Evolutionary conservation across 2,113 vertebrate species (phyloP).

Genomic region (Gorilla gorilla): DNA sequence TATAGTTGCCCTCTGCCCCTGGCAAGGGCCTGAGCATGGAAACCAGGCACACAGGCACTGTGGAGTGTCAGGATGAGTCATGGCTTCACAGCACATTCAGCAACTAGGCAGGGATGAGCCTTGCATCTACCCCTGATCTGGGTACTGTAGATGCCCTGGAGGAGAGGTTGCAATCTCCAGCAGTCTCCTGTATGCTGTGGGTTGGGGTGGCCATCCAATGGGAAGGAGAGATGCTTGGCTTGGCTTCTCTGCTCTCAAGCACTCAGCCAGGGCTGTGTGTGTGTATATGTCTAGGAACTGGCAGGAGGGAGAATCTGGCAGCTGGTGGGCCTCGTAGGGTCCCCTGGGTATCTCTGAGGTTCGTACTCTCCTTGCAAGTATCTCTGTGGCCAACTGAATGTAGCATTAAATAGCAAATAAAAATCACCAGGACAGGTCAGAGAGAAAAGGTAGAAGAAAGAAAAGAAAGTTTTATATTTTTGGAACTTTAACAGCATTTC

Average conservation of each 20-base stretch:
- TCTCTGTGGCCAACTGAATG: neutral
- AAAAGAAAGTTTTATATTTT: neutral
- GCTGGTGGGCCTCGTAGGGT: neutral
- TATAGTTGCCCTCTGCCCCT: neutral
- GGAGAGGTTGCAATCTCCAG: neutral
- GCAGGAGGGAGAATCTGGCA: neutral
- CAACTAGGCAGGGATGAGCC: neutral
- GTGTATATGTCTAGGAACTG: neutral
- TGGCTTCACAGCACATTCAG: neutral
- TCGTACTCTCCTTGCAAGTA: neutral
- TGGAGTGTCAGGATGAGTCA: neutral
- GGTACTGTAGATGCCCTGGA: neutral
- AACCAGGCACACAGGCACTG: neutral
- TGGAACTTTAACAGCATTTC: neutral
- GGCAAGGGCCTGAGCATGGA: neutral
- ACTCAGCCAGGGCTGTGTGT: too few species aligned
- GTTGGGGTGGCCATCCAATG: neutral
- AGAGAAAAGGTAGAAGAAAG: neutral
- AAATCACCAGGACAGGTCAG: neutral
- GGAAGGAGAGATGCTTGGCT: neutral
- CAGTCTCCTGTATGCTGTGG: too few species aligned
- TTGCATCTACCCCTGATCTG: neutral
- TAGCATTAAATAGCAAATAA: neutral
- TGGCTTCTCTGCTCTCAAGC: neutral
- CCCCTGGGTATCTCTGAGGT: neutral